A percentile compares a stretch with the other conserved stretches of the same genome.
phyloP scores from a whole-genome alignment of 2,113 vertebrate genomes.

The Picathartes gymnocephalus region DNA sequence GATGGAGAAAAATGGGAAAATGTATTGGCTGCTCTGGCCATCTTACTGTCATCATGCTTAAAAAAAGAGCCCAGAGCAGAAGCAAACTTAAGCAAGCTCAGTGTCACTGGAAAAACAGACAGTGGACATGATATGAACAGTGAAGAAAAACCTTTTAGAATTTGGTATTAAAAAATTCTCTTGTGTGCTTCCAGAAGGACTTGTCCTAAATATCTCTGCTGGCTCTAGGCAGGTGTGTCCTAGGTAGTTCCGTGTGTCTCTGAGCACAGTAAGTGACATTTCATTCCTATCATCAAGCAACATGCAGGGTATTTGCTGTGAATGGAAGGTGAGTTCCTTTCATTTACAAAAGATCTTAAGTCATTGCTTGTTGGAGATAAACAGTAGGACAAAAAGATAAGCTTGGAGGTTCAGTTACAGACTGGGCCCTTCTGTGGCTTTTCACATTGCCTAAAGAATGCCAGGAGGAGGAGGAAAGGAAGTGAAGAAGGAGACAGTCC shows the following conservation, averaged over 20 bases:
- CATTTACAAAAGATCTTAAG: background rate
- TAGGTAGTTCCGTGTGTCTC: background rate
- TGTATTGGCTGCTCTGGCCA: fast-evolving
- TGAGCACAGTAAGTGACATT: background rate
- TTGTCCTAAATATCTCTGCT: background rate
- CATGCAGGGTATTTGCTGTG: background rate
- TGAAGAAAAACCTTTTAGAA: background rate
- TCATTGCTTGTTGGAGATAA: background rate
- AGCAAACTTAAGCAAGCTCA: background rate
- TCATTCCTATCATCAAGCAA: background rate
- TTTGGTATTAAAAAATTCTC: background rate
- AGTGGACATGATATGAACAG: background rate
- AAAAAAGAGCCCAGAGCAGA: background rate
- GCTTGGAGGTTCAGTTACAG: background rate
- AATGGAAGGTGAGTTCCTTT: background rate
- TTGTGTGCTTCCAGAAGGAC: background rate
- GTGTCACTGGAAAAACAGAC: background rate
- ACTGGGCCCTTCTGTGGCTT: background rate
- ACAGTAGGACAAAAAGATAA: background rate
- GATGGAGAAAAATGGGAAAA: background rate
- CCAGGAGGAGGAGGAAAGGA: background rate
- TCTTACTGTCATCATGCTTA: background rate
- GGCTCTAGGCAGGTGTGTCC: background rate
- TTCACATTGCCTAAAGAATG: background rate
- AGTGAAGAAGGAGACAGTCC: background rate